phyloP scores from a whole-genome alignment of 2,113 vertebrate genomes.

The Globicephala melas region DNA sequence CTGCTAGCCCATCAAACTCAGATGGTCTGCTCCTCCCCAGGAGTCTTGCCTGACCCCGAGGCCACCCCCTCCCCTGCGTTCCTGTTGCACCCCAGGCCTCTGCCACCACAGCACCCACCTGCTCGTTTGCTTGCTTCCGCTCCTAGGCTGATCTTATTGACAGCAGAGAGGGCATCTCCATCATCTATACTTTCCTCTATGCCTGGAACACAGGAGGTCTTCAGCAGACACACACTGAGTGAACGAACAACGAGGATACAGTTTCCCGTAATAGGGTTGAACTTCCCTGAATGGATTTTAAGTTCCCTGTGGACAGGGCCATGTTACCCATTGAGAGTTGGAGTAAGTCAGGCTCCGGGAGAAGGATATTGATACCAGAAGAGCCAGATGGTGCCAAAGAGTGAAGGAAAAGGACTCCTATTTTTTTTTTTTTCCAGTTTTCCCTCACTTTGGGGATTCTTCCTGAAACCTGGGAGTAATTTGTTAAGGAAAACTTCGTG shows the following conservation, averaged over 20 bases:
- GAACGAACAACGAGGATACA: neutral
- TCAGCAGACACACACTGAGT: neutral
- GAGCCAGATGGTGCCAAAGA: neutral
- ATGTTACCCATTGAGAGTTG: neutral
- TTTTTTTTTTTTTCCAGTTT: neutral
- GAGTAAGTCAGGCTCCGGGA: neutral
- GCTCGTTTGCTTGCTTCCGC: neutral
- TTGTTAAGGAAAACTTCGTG: neutral
- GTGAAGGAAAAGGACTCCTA: neutral
- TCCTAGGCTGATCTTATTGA: neutral
- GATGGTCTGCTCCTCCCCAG: neutral
- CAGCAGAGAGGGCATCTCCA: neutral
- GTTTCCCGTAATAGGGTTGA: neutral
- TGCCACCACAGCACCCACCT: neutral
- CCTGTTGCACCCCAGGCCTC: neutral
- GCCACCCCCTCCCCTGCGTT: neutral
- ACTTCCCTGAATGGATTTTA: neutral
- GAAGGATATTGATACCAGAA: neutral
- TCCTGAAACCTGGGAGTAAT: neutral
- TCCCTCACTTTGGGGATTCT: neutral
- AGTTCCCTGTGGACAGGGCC: neutral
- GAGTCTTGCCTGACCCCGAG: neutral
- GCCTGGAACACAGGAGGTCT: neutral
- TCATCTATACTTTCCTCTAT: neutral
- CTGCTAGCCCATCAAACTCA: neutral